A percentile compares a stretch with the other conserved stretches of the same genome.
Conservation (phyloP, 2,797 vertebrate genomes). For the Erpetoichthys calabaricus region DNA sequence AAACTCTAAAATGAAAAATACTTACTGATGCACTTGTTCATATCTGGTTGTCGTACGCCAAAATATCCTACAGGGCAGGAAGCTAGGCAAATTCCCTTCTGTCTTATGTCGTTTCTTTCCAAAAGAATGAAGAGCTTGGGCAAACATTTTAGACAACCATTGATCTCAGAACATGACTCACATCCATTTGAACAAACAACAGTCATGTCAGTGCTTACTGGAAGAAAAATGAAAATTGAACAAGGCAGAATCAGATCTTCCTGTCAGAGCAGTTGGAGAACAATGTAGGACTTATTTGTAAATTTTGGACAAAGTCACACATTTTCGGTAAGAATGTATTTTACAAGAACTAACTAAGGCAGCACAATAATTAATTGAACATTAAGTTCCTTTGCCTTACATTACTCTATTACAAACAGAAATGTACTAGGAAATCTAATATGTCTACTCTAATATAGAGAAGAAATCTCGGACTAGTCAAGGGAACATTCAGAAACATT, state of each 20-base stretch:
- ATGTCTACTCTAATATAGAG: no score
- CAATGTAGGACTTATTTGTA: no score
- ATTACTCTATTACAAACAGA: no score
- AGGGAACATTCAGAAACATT: no score
- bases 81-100: constrained; percentile 83
- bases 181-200: constrained; percentile 85
- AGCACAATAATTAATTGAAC: no score
- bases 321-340: no score
- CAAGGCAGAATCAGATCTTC: background rate
- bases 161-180: constrained; percentile 88
- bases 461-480: no score
- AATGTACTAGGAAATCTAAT: no score
- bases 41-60: constrained; percentile 84
- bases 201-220: constrained; percentile 78
- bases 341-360: no score
- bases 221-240: constrained; percentile 16
- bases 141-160: constrained; percentile 91
- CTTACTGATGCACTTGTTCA: constrained; percentile 96
- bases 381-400: no score
- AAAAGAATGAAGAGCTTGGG: constrained; percentile 93
- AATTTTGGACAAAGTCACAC: no score
- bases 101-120: constrained; percentile 88
- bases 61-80: constrained; percentile 91
- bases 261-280: no score
- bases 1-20: constrained; percentile 9